phyloP scores from a whole-genome alignment of 2,888 invertebrate species.

The Nipponacmea schrenckii region DNA sequence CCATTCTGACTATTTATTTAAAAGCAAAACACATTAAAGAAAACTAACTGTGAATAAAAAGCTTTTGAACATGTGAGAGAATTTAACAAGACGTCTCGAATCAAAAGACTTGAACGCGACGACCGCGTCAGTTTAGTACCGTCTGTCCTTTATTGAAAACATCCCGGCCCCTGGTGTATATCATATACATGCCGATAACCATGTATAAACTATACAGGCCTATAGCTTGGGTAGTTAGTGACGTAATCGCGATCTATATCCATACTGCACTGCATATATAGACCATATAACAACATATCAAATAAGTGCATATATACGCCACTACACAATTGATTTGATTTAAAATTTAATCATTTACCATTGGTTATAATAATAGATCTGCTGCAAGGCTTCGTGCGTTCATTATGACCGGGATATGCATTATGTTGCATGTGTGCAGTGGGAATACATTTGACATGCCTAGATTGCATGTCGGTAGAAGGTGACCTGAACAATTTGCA shows the following conservation, averaged over 20 bases:
- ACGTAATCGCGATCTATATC: not conserved
- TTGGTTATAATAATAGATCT: constrained; percentile 6
- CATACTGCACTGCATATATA: constrained; percentile 4
- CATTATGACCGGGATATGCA: not conserved
- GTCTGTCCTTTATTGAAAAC: not conserved
- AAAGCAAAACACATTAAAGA: too few relatives aligned
- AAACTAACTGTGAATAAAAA: too few relatives aligned
- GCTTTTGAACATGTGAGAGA: not conserved
- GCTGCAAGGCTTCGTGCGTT: not conserved
- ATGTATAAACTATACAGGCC: not conserved
- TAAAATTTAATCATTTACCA: not conserved
- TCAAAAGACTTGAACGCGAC: not conserved
- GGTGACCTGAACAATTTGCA: constrained; percentile 6
- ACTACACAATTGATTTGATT: not conserved
- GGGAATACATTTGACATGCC: not conserved
- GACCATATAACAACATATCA: not conserved
- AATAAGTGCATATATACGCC: not conserved
- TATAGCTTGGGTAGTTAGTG: not conserved
- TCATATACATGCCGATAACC: too few relatives aligned
- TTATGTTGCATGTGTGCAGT: constrained; percentile 5
- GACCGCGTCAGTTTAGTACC: not conserved
- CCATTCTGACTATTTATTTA: too few relatives aligned
- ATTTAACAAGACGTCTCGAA: not conserved
- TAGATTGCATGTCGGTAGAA: constrained; percentile 5
- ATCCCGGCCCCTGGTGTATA: too few relatives aligned